Evolutionary conservation across 2,888 invertebrate species (phyloP), one percentile per base, ranked within the genome.

Genomic region (Lycia hirtaria): DNA sequence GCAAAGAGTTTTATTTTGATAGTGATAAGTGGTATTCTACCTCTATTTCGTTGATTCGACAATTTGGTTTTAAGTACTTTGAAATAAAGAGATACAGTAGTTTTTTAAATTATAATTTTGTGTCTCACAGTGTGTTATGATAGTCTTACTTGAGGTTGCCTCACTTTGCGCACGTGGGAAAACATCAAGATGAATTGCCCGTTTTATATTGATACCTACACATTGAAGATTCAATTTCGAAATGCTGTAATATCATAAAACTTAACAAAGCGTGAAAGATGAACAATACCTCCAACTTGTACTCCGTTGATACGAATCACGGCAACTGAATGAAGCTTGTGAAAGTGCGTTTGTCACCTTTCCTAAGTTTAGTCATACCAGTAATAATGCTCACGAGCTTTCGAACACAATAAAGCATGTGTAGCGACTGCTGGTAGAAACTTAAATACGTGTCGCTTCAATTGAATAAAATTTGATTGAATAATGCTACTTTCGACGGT

Each of bases 331-430:
- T 20, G 41, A 41, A 48, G 48, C 15, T 51, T 47, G 65, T 62
- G 66, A 66, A 66, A 66, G 66, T 49, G 15, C 49, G 35, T 22
- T 19, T 64, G 52, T 55, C 60, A 58, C 62, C 56, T 60, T 59
- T 63, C 61, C 64, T 56, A 17, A 20, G n/a, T 41, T 26, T 28
- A 32, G 24, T 47, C 44, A 44, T 53, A n/a, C n/a, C n/a, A n/a
- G n/a, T n/a, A 47, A 52, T 43, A 47, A 33, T 38, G 26, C 43
- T 17, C 33, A 48, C 15, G 14, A 48, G 48, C 52, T 53, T 58
- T 58, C 52, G 37, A 52, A 57, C 24, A 20, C 49, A 3, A 56
- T 56, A 47, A 56, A 56, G 26, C 33, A 40, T 38, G 1, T 38
- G 12, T 38, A 43, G 22, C 9, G 12, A 33, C 7, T 12, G 19